Evolutionary conservation across 2,113 vertebrate genomes (phyloP), one percentile per base, ranked within the genome.

Genomic region (Sisor rabdophorus): DNA sequence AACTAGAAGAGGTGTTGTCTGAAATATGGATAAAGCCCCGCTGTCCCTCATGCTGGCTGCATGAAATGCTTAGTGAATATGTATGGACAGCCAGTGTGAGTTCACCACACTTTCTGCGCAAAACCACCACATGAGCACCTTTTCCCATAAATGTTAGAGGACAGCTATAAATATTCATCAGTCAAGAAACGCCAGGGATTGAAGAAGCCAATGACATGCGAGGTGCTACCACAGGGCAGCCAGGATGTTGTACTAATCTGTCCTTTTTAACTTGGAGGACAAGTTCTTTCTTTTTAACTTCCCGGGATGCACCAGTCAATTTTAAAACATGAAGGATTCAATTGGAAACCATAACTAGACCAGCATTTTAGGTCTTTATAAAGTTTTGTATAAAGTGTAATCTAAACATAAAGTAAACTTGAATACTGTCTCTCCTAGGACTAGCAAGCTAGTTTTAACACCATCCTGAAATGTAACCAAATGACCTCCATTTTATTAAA

Each of bases 151-250:
- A 76, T 32, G 32, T 55, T 16, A 67, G 52, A 65, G 26, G 74
- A 67, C 32, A 67, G 1, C 30, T 44, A 76, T 76, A 76, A 56
- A 68, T 69, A 76, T 68, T 76, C 53, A 68, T 76, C 53, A 76
- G 64, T 26, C 6, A 16, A 48, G 63, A 56, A 68, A 76, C 36
- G 19, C 52, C 13, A 3, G 52, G 74, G 22, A 11, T 56, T 68
- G 32, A 2, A 47, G 24, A 30, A 58, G 64, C 36, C 32, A 55
- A n/a, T 61, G 72, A 19, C 36, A 69, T 26, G 36, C 40, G 17
- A 8, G 24, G 36, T 52, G 20, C 19, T 36, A 52, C 36, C 20
- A 50, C 26, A 59, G 52, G 11, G 17, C 53, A 32, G 36, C 30
- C 40, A 73, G 44, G 52, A 19, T 2, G 15, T n/a, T 12, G 26